A percentile compares a stretch with the other conserved stretches of the same genome.
Conservation (phyloP, 2,113 vertebrate genomes). For the Spizaetus ornatus region DNA sequence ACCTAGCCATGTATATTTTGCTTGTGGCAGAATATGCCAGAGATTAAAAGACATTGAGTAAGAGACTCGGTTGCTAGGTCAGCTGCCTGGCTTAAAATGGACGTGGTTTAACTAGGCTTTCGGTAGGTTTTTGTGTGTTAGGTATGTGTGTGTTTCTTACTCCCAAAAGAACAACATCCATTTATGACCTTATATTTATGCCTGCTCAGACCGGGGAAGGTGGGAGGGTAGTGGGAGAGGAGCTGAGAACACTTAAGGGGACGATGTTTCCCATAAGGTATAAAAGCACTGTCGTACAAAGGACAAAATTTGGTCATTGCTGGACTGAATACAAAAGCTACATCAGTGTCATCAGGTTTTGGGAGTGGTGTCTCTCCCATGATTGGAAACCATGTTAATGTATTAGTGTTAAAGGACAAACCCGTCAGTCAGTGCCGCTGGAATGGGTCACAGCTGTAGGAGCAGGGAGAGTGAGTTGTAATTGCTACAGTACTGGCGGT, state of each 20-base stretch:
- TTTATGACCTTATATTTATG: constrained; percentile 2
- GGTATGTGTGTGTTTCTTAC: not conserved
- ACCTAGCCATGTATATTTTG: constrained; percentile 59
- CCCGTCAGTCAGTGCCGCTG: not conserved
- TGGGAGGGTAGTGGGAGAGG: not conserved
- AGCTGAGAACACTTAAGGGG: not conserved
- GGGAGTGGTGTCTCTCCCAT: not conserved
- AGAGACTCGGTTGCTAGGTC: not conserved
- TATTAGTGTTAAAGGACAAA: not conserved
- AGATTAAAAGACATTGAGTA: constrained; percentile 36
- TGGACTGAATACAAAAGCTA: constrained; percentile 3
- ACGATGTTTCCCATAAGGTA: not conserved
- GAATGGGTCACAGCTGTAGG: constrained; percentile 1
- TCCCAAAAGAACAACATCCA: not conserved
- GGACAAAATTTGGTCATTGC: not conserved
- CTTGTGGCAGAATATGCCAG: constrained; percentile 35
- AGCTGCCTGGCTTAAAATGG: constrained; percentile 26
- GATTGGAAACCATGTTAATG: not conserved
- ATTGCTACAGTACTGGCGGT: not conserved
- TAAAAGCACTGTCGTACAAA: not conserved
- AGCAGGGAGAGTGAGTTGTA: not conserved
- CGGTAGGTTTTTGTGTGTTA: not conserved
- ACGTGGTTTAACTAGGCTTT: constrained; percentile 5
- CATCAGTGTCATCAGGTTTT: not conserved
- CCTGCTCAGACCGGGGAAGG: not conserved